These are phyloP conservation scores for Saccostrea echinata DNA, from an alignment of 1,140 invertebrate genomes.

Conservation along the genomic window DNA sequence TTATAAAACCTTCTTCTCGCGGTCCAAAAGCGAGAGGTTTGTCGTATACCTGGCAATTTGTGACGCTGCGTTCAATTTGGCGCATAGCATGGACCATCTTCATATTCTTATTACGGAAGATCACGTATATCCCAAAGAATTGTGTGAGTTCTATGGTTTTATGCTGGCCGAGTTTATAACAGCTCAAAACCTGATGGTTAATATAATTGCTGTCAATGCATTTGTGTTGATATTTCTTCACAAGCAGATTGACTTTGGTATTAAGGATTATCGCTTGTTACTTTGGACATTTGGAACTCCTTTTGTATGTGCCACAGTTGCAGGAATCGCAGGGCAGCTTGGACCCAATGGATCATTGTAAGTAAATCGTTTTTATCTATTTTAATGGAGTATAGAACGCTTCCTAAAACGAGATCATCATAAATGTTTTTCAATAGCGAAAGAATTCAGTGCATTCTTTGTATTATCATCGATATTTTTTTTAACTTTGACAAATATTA, in stretches of 20 bases:
- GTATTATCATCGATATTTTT: too few relatives aligned
- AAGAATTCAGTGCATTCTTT: too few relatives aligned
- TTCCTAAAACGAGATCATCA: too few relatives aligned
- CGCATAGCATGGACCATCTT: constrained; percentile 48
- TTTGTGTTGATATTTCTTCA: constrained; percentile 61
- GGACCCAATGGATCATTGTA: constrained; percentile 64
- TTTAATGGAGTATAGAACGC: too few relatives aligned
- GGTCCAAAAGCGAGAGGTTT: constrained; percentile 58
- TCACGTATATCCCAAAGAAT: constrained; percentile 55
- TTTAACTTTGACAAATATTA: too few relatives aligned
- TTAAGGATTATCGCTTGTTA: constrained; percentile 54
- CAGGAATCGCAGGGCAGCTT: constrained; percentile 48
- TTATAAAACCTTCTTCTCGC: constrained; percentile 46
- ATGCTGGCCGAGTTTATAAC: constrained; percentile 59
- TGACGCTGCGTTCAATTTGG: constrained; percentile 54
- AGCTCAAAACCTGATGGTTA: constrained; percentile 63
- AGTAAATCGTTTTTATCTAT: constrained; percentile 23
- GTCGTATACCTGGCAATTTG: constrained; percentile 56
- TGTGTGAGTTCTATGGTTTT: constrained; percentile 62
- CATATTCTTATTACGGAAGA: constrained; percentile 52
- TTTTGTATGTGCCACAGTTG: constrained; percentile 52
- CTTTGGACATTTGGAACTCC: constrained; percentile 57
- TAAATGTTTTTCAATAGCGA: too few relatives aligned
- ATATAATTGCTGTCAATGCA: constrained; percentile 61
- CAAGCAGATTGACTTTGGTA: constrained; percentile 58